phyloP scores from a whole-genome alignment of 2,888 invertebrate species.

The Drosophila incognita region DNA sequence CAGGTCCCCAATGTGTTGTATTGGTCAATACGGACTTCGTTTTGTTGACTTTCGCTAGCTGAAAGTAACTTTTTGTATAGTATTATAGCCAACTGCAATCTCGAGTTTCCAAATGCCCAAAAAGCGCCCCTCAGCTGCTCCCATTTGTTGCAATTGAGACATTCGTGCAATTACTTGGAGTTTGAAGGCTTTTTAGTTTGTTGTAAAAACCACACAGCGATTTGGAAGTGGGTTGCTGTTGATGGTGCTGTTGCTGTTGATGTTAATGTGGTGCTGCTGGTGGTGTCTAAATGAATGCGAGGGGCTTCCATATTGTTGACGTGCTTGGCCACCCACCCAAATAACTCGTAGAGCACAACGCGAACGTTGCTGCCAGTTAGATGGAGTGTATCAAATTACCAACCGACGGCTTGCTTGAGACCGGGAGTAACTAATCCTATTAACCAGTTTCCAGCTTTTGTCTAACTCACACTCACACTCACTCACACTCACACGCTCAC shows the following conservation, averaged over 20 bases:
- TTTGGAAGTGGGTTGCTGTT: conserved; percentile 13
- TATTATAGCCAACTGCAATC: conserved; percentile 27
- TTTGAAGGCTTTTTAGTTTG: conserved; percentile 48
- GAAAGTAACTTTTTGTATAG: not conserved
- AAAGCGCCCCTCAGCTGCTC: conserved; percentile 26
- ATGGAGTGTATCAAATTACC: conserved; percentile 74
- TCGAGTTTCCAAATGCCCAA: conserved; percentile 44
- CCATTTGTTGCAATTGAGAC: conserved; percentile 53
- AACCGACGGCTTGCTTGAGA: conserved; percentile 7
- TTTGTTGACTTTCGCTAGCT: conserved; percentile 16
- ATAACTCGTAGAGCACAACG: conserved; percentile 65
- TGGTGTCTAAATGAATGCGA: conserved; percentile 32
- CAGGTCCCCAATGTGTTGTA: not conserved
- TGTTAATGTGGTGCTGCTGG: conserved; percentile 6
- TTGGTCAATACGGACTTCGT: conserved; percentile 16
- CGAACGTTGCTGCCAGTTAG: conserved; percentile 58
- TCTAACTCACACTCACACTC: not conserved
- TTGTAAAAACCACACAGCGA: conserved; percentile 7
- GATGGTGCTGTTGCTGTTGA: not conserved
- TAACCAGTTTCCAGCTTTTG: conserved; percentile 32
- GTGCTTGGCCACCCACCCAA: conserved; percentile 68
- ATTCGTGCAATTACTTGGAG: conserved; percentile 62
- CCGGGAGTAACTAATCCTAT: conserved; percentile 50
- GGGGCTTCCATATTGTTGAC: conserved; percentile 65
- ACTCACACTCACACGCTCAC: not conserved